Evolutionary conservation across 2,113 vertebrate species (phyloP), one percentile per base, ranked within the genome.

Genomic region (Forbesichthys agassizii): DNA sequence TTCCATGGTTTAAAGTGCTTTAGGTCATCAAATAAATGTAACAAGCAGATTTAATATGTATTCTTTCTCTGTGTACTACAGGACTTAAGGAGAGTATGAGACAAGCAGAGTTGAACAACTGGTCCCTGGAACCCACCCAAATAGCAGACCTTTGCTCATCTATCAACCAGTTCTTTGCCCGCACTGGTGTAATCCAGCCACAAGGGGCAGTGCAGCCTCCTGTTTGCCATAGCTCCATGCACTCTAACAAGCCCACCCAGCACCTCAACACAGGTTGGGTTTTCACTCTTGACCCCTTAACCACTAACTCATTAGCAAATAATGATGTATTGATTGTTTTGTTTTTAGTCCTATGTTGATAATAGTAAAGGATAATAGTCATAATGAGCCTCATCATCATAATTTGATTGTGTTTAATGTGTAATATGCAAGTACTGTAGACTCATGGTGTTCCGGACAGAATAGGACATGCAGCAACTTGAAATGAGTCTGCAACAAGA

Each of bases 81-180:
- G 95, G 95, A 81, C 88, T 96, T 85, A 95, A 94, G 90, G 95
- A 96, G 85, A 96, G 95, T 77, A 96, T 96, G 95, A 94, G 94
- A 83, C 95, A 96, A 88, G 95, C 95, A 5, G 95, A 96, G 88
- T 88, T 96, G 82, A 96, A 95, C 92, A 96, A 96, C 83, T 96
- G 95, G 95, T 96, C 94, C 69, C 91, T 96, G 80, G 95, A 96
- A 86, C 94, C 95, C 64, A 94, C 94, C 81, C 95, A 96, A 83
- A 95, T 96, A 48, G 95, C 94, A 63, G 95, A 96, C 90, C 94
- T 96, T 74, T 96, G 95, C 91, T 95, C 95, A 66, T 96, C 95
- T 74, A 95, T 96, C 84, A 96, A 96, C 90, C 94, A 96, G 71
- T 96, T 96, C 78, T 96, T 96, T 83, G 91, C 94, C 78, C 95